Evolutionary conservation across 2,113 vertebrate species (phyloP), one percentile per base, ranked within the genome.

Genomic region (Amphiprion percula): DNA sequence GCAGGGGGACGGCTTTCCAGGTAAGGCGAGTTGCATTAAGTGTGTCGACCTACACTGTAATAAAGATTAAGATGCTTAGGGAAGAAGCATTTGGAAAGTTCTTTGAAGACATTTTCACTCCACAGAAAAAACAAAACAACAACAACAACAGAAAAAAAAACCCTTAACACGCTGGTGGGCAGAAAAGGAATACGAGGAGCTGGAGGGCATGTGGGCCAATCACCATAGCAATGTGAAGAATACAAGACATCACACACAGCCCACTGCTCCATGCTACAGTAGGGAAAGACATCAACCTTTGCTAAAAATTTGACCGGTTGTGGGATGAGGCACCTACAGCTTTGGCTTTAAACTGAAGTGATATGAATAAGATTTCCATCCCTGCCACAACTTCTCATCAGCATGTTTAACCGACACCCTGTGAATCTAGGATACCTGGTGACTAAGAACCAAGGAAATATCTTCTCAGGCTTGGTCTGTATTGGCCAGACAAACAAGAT

Each of bases 121-220:
- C 19, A 44, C 3, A 54, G 30, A 14, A 26, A 41, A 15, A 10
- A 26, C 3, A 26, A 2, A 39, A 26, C 26, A 26, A 26, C 26
- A 26, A 26, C 26, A 26, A 26, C 26, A 26, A 26, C 26, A 26
- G 21, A 21, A 33, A 54, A 19, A 30, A 37, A 39, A 41, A 41
- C 4, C 17, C 14, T 47, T 19, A 30, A 44, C 62, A 52, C 5
- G 19, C 61, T 23, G 17, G 50, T 68, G 39, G 39, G 39, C 49
- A 56, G 39, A 10, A 4, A 12, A 56, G 41, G 12, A 50, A 41
- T 41, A 4, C 28, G 30, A 37, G 21, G 53, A 59, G 30, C 53
- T 37, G 46, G 23, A 53, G 30, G 56, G 44, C 63, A 79, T 30
- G 59, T 56, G 56, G 67, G 30, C 50, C 41, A 61, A 65, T 65